Conservation (phyloP, 2,888 invertebrate genomes). For the Cryptosula pallasiana region DNA sequence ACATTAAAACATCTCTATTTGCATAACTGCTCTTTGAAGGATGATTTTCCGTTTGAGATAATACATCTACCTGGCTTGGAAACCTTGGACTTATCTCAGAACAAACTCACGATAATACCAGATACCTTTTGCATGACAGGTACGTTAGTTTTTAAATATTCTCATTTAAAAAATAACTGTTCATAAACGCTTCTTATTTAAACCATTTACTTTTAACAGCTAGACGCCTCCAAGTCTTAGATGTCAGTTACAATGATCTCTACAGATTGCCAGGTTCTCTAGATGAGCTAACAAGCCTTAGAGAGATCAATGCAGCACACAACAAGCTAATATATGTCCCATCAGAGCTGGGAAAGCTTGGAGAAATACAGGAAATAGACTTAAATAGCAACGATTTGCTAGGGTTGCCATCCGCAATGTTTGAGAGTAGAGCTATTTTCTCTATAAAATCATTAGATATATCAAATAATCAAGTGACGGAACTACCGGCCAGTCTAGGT, state of each 20-base stretch:
- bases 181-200: no score
- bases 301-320: conserved; percentile 22
- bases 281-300: not conserved
- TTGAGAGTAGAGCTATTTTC: not conserved
- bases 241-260: conserved; percentile 9
- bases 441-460: not conserved
- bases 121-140: conserved; percentile 7
- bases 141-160: not conserved
- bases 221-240: not conserved
- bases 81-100: conserved; percentile 21
- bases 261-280: not conserved
- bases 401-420: not conserved
- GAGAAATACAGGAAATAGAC: not conserved
- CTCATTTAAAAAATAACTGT: no score
- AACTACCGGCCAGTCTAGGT: not conserved
- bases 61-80: not conserved
- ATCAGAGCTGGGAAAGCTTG: conserved; percentile 19
- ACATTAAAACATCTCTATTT: conserved; percentile 9
- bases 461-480: not conserved
- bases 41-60: conserved; percentile 16
- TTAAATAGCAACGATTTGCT: conserved; percentile 7
- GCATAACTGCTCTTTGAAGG: not conserved
- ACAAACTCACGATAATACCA: conserved; percentile 5
- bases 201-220: no score
- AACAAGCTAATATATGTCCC: conserved; percentile 18